Evolutionary conservation across 2,797 vertebrate genomes (phyloP).

Genomic region (Orestias chungarensis): DNA sequence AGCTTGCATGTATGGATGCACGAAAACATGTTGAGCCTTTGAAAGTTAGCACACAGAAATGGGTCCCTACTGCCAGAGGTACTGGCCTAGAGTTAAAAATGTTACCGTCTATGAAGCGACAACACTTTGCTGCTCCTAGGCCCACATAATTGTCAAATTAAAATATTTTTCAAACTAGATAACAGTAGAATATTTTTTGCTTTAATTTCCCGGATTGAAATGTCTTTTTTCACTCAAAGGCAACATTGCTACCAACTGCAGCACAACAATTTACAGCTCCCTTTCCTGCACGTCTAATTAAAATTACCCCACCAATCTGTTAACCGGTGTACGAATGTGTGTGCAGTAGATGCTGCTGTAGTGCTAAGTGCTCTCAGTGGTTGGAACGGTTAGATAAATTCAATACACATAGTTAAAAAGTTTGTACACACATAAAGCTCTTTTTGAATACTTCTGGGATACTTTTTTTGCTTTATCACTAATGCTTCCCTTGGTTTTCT

Average conservation of each 20-base stretch:
- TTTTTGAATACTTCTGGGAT: neutral
- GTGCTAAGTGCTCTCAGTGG: neutral
- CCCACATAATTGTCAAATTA: too few relatives aligned
- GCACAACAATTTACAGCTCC: neutral
- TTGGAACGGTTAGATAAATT: neutral
- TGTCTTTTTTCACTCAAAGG: neutral
- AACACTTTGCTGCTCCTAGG: too few relatives aligned
- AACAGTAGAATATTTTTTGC: neutral
- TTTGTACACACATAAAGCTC: too few relatives aligned
- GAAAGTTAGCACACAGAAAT: neutral
- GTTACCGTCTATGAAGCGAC: too few relatives aligned
- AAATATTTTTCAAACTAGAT: neutral
- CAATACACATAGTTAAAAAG: neutral
- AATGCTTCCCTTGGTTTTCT: neutral
- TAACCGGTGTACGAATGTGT: too few relatives aligned
- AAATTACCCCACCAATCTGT: too few relatives aligned
- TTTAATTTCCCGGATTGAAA: neutral
- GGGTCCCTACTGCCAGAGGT: too few relatives aligned
- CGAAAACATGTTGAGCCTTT: neutral
- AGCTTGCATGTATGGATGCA: neutral
- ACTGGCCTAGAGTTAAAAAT: too few relatives aligned
- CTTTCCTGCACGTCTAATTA: too few relatives aligned
- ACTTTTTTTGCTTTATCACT: neutral
- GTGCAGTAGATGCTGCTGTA: neutral
- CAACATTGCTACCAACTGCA: neutral